These are phyloP conservation scores for Helobdella robusta DNA, from an alignment of 2,888 invertebrate genomes.

Conservation along the genomic window DNA sequence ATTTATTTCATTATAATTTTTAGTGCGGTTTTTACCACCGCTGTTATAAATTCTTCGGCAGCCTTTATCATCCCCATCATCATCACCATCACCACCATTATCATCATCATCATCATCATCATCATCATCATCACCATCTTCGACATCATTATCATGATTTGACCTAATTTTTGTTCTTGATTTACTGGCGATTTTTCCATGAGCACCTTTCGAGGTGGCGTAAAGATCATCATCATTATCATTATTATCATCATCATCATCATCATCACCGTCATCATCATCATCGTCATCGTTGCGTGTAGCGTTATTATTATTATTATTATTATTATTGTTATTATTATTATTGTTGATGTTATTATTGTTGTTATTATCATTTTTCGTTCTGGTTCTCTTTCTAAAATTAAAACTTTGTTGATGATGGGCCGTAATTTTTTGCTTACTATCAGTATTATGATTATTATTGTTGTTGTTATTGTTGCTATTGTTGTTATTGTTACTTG, in stretches of 20 bases:
- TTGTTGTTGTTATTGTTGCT: constrained; percentile 1
- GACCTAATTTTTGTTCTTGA: no score
- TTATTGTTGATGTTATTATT: background rate
- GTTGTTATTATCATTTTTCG: background rate
- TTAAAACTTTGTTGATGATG: background rate
- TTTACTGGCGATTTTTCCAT: background rate
- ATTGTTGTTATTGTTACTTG: background rate
- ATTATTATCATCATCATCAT: constrained; percentile 2
- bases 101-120: background rate
- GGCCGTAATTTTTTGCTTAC: background rate
- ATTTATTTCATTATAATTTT: background rate
- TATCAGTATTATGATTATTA: background rate
- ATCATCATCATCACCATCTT: background rate
- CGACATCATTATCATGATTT: background rate
- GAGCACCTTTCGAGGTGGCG: no score
- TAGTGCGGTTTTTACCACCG: background rate
- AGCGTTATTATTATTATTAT: background rate
- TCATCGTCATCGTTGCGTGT: background rate
- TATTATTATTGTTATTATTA: constrained; percentile 1
- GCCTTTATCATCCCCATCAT: background rate
- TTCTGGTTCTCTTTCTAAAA: background rate
- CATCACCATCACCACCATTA: background rate
- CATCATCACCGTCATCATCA: constrained; percentile 4
- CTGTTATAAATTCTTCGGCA: background rate
- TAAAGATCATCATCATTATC: no score